A percentile compares a stretch with the other conserved stretches of the same genome.
These are phyloP conservation scores for Marronus borbonicus DNA, from an alignment of 2,888 invertebrate genomes.

Conservation along the genomic window DNA sequence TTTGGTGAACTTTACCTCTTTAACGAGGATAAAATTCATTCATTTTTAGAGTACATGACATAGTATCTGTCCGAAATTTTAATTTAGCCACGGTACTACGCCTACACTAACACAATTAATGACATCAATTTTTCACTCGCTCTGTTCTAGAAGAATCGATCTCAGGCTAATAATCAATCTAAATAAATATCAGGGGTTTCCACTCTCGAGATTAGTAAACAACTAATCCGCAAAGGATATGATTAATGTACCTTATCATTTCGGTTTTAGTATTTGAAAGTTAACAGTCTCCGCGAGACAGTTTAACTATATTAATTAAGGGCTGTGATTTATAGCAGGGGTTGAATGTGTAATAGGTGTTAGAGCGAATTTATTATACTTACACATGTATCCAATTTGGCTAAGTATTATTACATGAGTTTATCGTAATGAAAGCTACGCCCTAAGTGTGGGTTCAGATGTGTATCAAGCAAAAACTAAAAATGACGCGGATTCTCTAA, in stretches of 20 bases:
- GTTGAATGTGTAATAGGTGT: slow-evolving; percentile 41
- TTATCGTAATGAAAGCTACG: slow-evolving; percentile 14
- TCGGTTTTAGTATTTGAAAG: slow-evolving; percentile 40
- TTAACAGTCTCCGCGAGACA: slow-evolving; percentile 37
- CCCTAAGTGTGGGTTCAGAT: neutral
- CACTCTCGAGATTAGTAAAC: slow-evolving; percentile 3
- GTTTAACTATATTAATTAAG: slow-evolving; percentile 46
- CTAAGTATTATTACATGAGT: slow-evolving; percentile 39
- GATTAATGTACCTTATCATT: slow-evolving; percentile 40
- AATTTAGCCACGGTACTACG: no score
- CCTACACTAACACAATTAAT: no score
- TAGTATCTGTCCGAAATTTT: no score
- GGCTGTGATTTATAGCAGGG: slow-evolving; percentile 37
- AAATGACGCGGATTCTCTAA: no score
- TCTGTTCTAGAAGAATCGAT: no score
- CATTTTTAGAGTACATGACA: no score
- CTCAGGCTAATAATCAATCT: no score
- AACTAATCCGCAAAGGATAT: slow-evolving; percentile 14
- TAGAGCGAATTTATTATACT: slow-evolving; percentile 38
- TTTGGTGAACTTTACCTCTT: no score
- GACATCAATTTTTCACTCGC: no score
- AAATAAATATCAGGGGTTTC: neutral
- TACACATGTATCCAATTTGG: slow-evolving; percentile 37
- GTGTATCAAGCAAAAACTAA: slow-evolving; percentile 5
- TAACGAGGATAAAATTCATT: no score